These are phyloP conservation scores for Clostera curtula DNA, from an alignment of 2,888 invertebrate genomes.

Conservation along the genomic window DNA sequence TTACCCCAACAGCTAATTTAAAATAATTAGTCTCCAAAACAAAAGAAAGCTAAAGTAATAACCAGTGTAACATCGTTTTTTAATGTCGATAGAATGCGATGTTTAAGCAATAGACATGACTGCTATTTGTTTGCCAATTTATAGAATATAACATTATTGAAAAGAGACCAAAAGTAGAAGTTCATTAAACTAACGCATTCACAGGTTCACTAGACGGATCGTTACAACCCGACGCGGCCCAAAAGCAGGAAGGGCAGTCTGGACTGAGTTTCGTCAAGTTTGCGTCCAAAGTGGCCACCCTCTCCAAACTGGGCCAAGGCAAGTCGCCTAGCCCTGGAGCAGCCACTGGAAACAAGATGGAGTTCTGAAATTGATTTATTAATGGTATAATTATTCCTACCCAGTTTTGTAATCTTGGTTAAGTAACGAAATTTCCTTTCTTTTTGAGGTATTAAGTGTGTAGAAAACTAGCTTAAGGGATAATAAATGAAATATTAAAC, in stretches of 20 bases:
- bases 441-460: constrained; percentile 1
- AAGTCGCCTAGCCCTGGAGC: constrained; percentile 56
- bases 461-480: constrained; percentile 2
- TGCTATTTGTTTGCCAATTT: no score
- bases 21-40: no score
- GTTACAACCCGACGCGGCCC: constrained; percentile 46
- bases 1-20: no score
- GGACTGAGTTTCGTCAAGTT: constrained; percentile 60
- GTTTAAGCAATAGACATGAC: no score
- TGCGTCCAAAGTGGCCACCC: constrained; percentile 57
- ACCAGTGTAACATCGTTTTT: no score
- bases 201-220: constrained; percentile 60
- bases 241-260: constrained; percentile 54
- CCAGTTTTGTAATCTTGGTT: no score
- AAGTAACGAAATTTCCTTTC: no score
- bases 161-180: no score
- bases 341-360: constrained; percentile 47
- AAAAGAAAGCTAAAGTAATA: no score
- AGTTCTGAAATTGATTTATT: constrained; percentile 37
- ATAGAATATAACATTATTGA: no score
- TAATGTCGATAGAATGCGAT: no score
- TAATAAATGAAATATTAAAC: constrained; percentile 34
- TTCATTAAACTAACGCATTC: neutral
- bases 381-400: no score
- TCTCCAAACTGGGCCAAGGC: constrained; percentile 52